Evolutionary conservation across 1,140 invertebrate species (phyloP), one percentile per base, ranked within the genome.

Genomic region (Tachypleus tridentatus): DNA sequence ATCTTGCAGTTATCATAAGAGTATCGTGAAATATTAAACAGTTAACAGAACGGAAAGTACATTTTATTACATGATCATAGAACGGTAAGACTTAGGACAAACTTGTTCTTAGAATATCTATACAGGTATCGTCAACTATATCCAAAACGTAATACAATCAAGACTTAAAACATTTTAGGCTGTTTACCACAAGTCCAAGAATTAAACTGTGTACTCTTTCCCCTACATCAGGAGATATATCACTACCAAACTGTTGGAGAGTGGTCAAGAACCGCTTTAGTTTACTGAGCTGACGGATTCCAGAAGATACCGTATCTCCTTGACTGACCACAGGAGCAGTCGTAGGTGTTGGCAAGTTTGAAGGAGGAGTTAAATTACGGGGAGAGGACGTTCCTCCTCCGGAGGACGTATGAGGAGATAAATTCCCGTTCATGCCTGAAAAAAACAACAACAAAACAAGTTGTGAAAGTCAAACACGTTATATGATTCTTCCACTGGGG

Each of bases 191-290:
- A 57, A 97, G 80, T 68, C 85, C 90, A 51, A 93, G 81, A 1
- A 96, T 88, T 3, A 95, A 79, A n/a, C 83, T 84, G 6, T 89
- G 81, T 4, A 96, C 92, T 57, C 88, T 82, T 64, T 96, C 93
- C 0, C 92, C 91, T 3, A 88, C 87, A 64, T 95, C 92, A 0
- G 84, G 80, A 49, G 87, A 87, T 64, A 93, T 89, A 70, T 96
- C 92, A 56, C 84, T 84, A 0, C 90, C 91, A 77, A 96, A 94
- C 76, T 96, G 91, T 48, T 93, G 86, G 67, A 96, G 78, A 1
- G 93, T 93, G 10, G 89, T 90, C 0, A 96, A 82, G 73, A 97
- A 92, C 66, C 91, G 82, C 70, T 91, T 87, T 66, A 96, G 82
- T 75, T 94, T 92, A 70, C 73, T 77, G 8, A 81, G 74, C 62